Conservation (phyloP, 2,888 invertebrate genomes). For the Sinotaia quadrata region DNA sequence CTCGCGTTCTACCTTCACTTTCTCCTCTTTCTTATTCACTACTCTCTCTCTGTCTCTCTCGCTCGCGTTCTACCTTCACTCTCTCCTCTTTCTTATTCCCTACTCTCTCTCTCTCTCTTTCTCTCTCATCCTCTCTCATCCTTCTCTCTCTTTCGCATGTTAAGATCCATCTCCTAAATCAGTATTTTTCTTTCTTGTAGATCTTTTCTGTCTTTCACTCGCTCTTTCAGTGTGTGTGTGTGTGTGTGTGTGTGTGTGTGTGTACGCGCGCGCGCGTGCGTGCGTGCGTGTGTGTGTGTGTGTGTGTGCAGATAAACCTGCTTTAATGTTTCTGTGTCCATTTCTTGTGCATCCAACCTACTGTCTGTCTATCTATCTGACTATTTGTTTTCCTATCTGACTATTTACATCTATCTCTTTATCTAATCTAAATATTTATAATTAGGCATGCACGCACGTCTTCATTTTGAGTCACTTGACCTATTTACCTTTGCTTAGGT, state of each 20-base stretch:
- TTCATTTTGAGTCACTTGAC: no score
- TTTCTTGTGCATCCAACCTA: neutral
- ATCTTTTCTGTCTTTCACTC: neutral
- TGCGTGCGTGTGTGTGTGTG: constrained; percentile 2
- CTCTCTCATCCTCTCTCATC: neutral
- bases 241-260: constrained; percentile 7
- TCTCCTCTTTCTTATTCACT: neutral
- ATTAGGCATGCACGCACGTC: neutral
- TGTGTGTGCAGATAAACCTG: neutral
- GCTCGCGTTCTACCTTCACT: neutral
- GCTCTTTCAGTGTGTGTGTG: neutral
- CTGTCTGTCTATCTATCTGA: neutral
- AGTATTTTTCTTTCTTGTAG: neutral
- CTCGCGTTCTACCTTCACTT: no score
- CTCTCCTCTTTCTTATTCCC: constrained; percentile 6
- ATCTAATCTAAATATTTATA: neutral
- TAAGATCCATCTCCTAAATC: neutral
- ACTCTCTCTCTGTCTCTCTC: neutral
- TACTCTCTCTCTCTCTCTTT: neutral
- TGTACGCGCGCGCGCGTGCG: neutral
- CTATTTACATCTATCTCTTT: neutral
- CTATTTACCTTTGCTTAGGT: no score
- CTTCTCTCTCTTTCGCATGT: constrained; percentile 5
- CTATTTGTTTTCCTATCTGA: neutral
- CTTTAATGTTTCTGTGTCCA: neutral